phyloP scores from a whole-genome alignment of 2,888 invertebrate species.

The Boloria selene region DNA sequence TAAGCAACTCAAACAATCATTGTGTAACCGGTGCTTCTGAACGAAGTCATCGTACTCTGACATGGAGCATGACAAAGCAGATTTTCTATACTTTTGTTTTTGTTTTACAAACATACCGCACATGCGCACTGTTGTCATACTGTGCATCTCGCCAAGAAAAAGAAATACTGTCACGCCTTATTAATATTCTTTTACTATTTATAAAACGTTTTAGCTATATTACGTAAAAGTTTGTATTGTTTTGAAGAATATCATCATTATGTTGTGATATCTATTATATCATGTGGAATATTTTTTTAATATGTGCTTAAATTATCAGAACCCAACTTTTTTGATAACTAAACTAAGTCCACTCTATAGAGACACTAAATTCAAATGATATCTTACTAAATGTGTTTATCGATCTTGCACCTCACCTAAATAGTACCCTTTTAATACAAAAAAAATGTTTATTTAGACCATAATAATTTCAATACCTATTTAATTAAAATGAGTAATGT shows the following conservation, averaged over 20 bases:
- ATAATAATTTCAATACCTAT: no score
- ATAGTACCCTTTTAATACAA: no score
- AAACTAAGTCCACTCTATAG: no score
- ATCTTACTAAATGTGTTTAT: no score
- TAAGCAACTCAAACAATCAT: constrained; percentile 45
- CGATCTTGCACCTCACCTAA: no score
- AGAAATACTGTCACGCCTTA: background rate
- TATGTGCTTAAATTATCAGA: no score
- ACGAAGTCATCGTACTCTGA: constrained; percentile 40
- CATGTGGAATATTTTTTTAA: no score
- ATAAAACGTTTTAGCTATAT: background rate
- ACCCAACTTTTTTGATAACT: no score
- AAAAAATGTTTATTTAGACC: no score
- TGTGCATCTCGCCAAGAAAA: background rate
- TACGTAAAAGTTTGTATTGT: background rate
- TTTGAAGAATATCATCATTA: no score
- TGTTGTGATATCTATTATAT: background rate
- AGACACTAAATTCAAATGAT: no score
- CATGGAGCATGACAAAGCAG: constrained; percentile 17
- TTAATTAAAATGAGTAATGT: no score
- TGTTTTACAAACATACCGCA: constrained; percentile 13
- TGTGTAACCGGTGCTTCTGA: constrained; percentile 44
- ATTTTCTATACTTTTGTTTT: constrained; percentile 18
- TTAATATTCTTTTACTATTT: constrained; percentile 7
- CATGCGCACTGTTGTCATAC: background rate